A percentile compares a stretch with the other conserved stretches of the same genome.
phyloP scores from a whole-genome alignment of 2,113 vertebrate species.

The Chamaea fasciata region DNA sequence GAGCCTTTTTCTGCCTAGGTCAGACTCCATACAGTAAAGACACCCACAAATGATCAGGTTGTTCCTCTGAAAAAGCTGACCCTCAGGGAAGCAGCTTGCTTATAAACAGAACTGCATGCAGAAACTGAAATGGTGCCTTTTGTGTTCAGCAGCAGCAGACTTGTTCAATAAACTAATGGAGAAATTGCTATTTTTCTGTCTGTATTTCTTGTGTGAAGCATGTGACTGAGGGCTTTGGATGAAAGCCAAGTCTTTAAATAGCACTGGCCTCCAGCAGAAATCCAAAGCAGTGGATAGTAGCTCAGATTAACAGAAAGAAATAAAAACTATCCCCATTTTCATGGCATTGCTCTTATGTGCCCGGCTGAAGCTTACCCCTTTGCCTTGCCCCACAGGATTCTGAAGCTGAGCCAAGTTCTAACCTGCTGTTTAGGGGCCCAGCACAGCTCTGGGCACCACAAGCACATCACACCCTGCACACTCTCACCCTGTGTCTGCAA shows the following conservation, averaged over 20 bases:
- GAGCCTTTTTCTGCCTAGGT: not conserved
- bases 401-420: not conserved
- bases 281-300: not conserved
- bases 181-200: not conserved
- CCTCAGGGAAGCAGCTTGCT: not conserved
- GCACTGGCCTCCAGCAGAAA: not conserved
- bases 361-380: not conserved
- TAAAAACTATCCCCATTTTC: not conserved
- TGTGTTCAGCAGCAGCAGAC: not conserved
- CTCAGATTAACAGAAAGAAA: not conserved
- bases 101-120: not conserved
- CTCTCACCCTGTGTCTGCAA: not conserved
- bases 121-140: not conserved
- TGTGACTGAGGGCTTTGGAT: not conserved
- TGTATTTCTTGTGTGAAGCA: not conserved
- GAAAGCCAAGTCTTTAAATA: not conserved
- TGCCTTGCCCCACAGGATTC: not conserved
- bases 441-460: not conserved
- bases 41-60: not conserved
- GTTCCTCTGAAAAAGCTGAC: not conserved
- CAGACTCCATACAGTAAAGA: not conserved
- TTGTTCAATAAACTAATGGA: not conserved
- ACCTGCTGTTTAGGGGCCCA: not conserved
- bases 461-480: rapidly evolving
- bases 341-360: not conserved